Conservation (phyloP, 2,888 invertebrate genomes). For the Philhelius pedissequus region DNA sequence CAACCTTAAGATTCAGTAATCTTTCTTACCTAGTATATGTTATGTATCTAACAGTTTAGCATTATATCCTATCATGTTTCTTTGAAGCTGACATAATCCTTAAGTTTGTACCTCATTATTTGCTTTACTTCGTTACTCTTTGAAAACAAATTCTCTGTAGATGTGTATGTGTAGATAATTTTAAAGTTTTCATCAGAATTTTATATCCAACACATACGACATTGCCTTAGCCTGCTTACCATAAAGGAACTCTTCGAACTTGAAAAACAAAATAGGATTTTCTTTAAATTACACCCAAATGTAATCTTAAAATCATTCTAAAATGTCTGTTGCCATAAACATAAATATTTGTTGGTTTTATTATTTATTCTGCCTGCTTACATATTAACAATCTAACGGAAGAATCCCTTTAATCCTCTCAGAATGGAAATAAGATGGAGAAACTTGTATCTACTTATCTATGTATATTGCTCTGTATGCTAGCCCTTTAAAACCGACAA, state of each 20-base stretch:
- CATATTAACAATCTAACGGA: conserved; percentile 5
- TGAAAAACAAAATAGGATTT: background rate
- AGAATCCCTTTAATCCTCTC: conserved; percentile 1
- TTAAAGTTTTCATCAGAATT: conserved; percentile 4
- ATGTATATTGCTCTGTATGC: background rate
- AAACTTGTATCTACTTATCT: background rate
- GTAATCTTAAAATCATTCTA: background rate
- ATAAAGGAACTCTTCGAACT: background rate
- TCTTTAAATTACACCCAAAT: conserved; percentile 15
- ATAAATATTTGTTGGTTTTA: conserved; percentile 46
- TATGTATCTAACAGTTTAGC: background rate
- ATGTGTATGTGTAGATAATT: background rate
- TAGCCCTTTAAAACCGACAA: background rate
- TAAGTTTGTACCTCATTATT: conserved; percentile 2
- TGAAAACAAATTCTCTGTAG: background rate
- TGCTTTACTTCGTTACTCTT: background rate
- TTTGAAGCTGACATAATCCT: background rate
- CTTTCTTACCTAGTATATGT: background rate
- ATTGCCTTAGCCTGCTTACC: background rate
- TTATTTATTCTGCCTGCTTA: conserved; percentile 31
- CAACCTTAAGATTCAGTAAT: background rate
- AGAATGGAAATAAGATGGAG: background rate
- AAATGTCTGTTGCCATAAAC: conserved; percentile 22
- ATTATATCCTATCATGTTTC: conserved; percentile 1
- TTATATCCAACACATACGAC: background rate